Evolutionary conservation across 2,113 vertebrate genomes (phyloP).

Genomic region (Thomomys bottae): DNA sequence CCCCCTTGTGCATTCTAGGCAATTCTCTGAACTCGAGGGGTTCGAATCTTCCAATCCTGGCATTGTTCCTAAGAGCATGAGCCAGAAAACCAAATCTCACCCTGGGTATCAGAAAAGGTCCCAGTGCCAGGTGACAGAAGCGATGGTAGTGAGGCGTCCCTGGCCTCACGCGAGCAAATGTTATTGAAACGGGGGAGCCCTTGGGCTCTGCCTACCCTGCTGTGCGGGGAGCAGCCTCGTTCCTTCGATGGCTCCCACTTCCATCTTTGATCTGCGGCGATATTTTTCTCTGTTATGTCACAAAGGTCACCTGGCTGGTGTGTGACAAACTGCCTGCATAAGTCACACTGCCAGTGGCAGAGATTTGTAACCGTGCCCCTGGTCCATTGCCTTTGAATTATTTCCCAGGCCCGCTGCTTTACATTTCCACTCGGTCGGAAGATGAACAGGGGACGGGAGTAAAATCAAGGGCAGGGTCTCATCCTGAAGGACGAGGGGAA

Average conservation of each 20-base stretch:
- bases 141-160: slow-evolving; percentile 48
- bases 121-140: slow-evolving; percentile 3
- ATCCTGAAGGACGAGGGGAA: slow-evolving; percentile 94
- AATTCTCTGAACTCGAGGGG: background rate
- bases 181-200: slow-evolving; percentile 14
- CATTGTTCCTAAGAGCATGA: background rate
- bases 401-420: slow-evolving; percentile 91
- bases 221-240: slow-evolving; percentile 66
- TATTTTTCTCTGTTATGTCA: slow-evolving; percentile 91
- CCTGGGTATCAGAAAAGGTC: slow-evolving; percentile 20
- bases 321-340: slow-evolving; percentile 96
- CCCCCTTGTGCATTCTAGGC: too few relatives aligned
- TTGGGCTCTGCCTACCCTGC: background rate
- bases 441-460: slow-evolving; percentile 93
- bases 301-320: slow-evolving; percentile 92
- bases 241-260: slow-evolving; percentile 80
- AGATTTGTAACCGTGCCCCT: slow-evolving; percentile 98
- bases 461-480: slow-evolving; percentile 95
- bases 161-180: fast-evolving
- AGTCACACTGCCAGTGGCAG: slow-evolving; percentile 91
- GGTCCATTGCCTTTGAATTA: slow-evolving; percentile 99
- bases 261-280: slow-evolving; percentile 85
- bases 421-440: slow-evolving; percentile 91
- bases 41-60: background rate
- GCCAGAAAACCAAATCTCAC: slow-evolving; percentile 8